Percentiles rank a stretch among this genome's conserved stretches.
Conservation (phyloP, 2,888 invertebrate genomes). For the Rhagonycha fulva region DNA sequence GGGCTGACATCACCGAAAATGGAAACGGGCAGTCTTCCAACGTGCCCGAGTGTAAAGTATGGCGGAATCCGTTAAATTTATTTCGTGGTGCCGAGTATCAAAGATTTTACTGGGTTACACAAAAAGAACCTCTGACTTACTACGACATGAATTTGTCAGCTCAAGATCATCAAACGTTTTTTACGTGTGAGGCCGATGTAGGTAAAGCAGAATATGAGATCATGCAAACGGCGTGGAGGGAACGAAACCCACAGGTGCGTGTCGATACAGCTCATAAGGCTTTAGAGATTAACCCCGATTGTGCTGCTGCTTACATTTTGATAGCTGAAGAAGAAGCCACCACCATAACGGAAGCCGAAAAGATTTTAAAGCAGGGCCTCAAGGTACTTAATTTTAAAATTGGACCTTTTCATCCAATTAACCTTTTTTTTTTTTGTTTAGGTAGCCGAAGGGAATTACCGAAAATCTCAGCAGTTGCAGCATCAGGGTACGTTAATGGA, state of each 20-base stretch:
- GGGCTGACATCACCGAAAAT: slow-evolving; percentile 59
- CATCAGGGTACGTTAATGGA: slow-evolving; percentile 77
- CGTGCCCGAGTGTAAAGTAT: slow-evolving; percentile 86
- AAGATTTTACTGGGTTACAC: slow-evolving; percentile 88
- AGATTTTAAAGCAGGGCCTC: slow-evolving; percentile 79
- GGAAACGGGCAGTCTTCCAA: slow-evolving; percentile 56
- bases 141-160: slow-evolving; percentile 99
- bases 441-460: slow-evolving; percentile 53
- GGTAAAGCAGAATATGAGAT: slow-evolving; percentile 89
- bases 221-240: slow-evolving; percentile 96
- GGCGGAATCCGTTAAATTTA: slow-evolving; percentile 94
- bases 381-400: slow-evolving; percentile 56
- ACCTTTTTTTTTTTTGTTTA: no score
- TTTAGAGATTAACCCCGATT: slow-evolving; percentile 84
- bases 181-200: slow-evolving; percentile 87
- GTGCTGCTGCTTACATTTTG: slow-evolving; percentile 92
- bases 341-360: slow-evolving; percentile 87
- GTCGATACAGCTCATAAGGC: slow-evolving; percentile 92
- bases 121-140: slow-evolving; percentile 94
- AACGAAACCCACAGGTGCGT: slow-evolving; percentile 87
- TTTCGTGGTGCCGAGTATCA: slow-evolving; percentile 97
- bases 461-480: slow-evolving; percentile 78
- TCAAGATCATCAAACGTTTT: slow-evolving; percentile 97
- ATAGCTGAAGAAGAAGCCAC: slow-evolving; percentile 96
- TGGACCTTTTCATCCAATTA: no score